phyloP scores from a whole-genome alignment of 2,888 invertebrate species.

The Carpatolechia fugitivella region DNA sequence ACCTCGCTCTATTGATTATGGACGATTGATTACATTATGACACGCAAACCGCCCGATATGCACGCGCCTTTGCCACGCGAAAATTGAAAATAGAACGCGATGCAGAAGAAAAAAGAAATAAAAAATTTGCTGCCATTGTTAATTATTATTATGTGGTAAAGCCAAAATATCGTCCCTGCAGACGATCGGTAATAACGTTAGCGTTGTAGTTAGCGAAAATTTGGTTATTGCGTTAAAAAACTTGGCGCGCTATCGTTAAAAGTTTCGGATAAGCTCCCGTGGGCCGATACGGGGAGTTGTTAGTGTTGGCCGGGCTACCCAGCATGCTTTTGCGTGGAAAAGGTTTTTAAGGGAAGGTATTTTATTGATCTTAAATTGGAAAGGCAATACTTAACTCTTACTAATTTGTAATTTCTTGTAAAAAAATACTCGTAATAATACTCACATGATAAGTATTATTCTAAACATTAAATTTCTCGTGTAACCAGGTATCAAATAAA shows the following conservation, averaged over 20 bases:
- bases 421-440: no score
- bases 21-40: constrained; percentile 58
- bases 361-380: no score
- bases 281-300: constrained; percentile 34
- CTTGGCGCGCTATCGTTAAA: constrained; percentile 73
- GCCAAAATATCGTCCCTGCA: constrained; percentile 31
- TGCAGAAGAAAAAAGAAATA: not conserved
- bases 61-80: constrained; percentile 30
- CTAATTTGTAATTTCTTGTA: no score
- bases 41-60: constrained; percentile 50
- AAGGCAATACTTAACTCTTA: no score
- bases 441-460: no score
- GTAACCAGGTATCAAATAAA: no score
- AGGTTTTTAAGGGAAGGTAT: no score
- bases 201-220: constrained; percentile 60
- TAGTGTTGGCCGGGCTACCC: constrained; percentile 9
- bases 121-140: not conserved
- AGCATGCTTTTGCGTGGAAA: not conserved
- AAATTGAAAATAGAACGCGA: constrained; percentile 8
- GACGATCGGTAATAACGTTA: constrained; percentile 59
- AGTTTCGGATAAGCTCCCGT: constrained; percentile 68
- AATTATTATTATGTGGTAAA: not conserved
- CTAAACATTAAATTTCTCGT: no score
- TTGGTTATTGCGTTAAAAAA: constrained; percentile 77
- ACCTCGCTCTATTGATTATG: constrained; percentile 67